Conservation (phyloP, 2,888 invertebrate species). For the Prosopocoilus inquinatus region DNA sequence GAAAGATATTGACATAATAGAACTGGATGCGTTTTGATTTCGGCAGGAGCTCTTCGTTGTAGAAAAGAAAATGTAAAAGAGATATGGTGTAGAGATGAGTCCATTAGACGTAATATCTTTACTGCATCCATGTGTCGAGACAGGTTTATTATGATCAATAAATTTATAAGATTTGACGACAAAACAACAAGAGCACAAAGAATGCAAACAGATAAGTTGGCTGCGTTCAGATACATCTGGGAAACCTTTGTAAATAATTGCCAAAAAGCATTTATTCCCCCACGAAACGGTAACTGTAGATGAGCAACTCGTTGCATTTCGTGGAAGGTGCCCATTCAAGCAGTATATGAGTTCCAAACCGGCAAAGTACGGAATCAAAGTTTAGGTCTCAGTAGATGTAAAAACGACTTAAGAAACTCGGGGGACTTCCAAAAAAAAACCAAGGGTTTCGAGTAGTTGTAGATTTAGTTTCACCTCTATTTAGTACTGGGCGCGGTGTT, state of each 20-base stretch:
- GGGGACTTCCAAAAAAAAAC: conserved; percentile 27
- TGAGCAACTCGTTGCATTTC: no score
- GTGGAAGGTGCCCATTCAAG: no score
- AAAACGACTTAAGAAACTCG: conserved; percentile 21
- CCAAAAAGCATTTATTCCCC: no score
- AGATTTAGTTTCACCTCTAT: conserved; percentile 24
- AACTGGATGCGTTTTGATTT: conserved; percentile 6
- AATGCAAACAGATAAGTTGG: conserved; percentile 8
- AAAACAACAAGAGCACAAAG: conserved; percentile 3
- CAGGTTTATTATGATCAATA: conserved; percentile 5
- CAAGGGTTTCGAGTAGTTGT: conserved; percentile 34
- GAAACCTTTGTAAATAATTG: conserved; percentile 2
- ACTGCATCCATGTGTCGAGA: conserved; percentile 9
- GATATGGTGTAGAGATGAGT: conserved; percentile 8
- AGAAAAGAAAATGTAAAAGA: conserved; percentile 7
- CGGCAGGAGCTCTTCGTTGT: conserved; percentile 2
- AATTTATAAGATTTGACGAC: conserved; percentile 9
- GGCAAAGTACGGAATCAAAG: conserved; percentile 10
- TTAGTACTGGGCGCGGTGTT: conserved; percentile 33
- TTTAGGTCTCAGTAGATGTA: neutral
- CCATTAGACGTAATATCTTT: conserved; percentile 9
- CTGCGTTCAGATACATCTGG: neutral
- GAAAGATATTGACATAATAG: neutral
- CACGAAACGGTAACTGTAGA: conserved; percentile 1
- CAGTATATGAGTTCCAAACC: conserved; percentile 20